phyloP scores from a whole-genome alignment of 2,888 invertebrate genomes.

The Merodon equestris region DNA sequence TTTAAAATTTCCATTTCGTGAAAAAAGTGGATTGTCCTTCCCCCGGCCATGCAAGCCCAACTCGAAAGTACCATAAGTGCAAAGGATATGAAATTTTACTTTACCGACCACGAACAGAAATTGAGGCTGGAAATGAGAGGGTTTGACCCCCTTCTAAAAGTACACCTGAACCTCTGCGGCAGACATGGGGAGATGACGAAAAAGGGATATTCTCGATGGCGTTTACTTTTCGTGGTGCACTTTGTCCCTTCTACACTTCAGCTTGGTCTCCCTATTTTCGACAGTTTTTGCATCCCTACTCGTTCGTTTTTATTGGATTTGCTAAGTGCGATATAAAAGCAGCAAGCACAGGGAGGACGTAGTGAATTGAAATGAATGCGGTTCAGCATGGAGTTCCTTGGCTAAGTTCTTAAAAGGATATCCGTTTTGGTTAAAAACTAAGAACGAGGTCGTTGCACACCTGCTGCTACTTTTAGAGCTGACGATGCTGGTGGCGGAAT shows the following conservation, averaged over 20 bases:
- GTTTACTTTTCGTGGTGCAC: neutral
- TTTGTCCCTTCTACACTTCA: neutral
- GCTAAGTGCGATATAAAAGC: constrained; percentile 67
- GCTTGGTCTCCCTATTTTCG: neutral
- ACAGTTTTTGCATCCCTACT: constrained; percentile 8
- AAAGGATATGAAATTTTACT: constrained; percentile 26
- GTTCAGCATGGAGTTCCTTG: constrained; percentile 36
- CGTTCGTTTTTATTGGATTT: constrained; percentile 68
- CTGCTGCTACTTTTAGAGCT: constrained; percentile 49
- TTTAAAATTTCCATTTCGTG: no score
- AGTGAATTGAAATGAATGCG: constrained; percentile 66
- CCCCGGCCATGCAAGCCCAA: neutral
- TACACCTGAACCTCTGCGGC: constrained; percentile 28
- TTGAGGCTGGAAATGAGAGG: constrained; percentile 16
- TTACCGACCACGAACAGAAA: constrained; percentile 3
- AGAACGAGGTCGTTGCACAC: constrained; percentile 64
- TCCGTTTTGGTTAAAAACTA: constrained; percentile 39
- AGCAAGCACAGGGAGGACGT: constrained; percentile 24
- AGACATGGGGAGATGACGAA: no score
- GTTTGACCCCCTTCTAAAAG: neutral
- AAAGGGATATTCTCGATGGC: no score
- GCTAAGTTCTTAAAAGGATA: constrained; percentile 62
- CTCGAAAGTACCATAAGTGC: constrained; percentile 26
- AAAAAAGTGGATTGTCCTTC: no score
- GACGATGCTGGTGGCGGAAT: no score